Evolutionary conservation across 2,888 invertebrate genomes (phyloP).

Genomic region (Dascillus cervinus): DNA sequence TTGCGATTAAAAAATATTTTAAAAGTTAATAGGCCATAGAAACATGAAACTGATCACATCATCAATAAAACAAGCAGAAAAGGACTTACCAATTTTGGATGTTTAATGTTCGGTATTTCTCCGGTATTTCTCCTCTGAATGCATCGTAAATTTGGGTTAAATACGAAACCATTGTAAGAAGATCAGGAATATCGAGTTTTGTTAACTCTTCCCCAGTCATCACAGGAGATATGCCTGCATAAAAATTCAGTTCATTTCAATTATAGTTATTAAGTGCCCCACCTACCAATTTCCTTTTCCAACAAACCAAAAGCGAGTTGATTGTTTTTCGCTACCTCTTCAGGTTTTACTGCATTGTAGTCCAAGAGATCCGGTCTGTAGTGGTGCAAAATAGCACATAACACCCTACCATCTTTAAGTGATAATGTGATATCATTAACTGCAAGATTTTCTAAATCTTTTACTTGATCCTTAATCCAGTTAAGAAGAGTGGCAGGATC

Average conservation of each 20-base stretch:
- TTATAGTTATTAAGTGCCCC: slow-evolving; percentile 1
- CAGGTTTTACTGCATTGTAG: slow-evolving; percentile 55
- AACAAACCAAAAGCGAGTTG: slow-evolving; percentile 80
- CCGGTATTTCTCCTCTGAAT: slow-evolving; percentile 88
- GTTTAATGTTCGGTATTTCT: slow-evolving; percentile 75
- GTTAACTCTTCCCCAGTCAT: slow-evolving; percentile 74
- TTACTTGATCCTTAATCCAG: slow-evolving; percentile 71
- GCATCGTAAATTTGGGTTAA: slow-evolving; percentile 82
- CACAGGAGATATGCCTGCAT: slow-evolving; percentile 52
- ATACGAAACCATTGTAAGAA: slow-evolving; percentile 70
- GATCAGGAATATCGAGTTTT: slow-evolving; percentile 62
- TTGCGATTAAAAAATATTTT: too few species aligned
- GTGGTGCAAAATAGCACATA: slow-evolving; percentile 70
- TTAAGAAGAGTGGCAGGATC: slow-evolving; percentile 66
- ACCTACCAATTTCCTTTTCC: slow-evolving; percentile 72
- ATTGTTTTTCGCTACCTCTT: slow-evolving; percentile 61
- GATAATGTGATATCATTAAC: slow-evolving; percentile 62
- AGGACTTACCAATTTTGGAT: slow-evolving; percentile 58
- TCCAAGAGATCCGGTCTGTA: slow-evolving; percentile 89
- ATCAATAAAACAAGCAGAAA: too few species aligned
- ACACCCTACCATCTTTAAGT: slow-evolving; percentile 58
- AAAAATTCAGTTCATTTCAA: background rate
- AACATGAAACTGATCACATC: too few species aligned
- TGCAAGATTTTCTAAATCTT: slow-evolving; percentile 51
- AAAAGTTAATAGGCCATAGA: too few species aligned